A percentile compares a stretch with the other conserved stretches of the same genome.
Evolutionary conservation across 2,797 vertebrate species (phyloP).

Genomic region (Aphelocoma californica): DNA sequence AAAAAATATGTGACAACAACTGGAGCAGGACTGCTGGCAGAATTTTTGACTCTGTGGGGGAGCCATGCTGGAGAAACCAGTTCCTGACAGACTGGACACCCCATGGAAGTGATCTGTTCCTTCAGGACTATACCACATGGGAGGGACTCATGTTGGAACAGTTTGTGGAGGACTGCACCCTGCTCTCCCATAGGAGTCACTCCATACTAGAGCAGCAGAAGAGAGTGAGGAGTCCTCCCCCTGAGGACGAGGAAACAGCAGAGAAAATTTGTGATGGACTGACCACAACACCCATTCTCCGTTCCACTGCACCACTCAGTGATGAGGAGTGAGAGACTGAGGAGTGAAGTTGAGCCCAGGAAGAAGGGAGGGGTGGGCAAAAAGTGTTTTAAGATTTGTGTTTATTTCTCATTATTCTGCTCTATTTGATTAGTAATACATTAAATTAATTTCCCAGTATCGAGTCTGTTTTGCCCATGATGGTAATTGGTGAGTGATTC

Average conservation of each 20-base stretch:
- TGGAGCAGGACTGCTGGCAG: not conserved
- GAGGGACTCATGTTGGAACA: not conserved
- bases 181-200: not conserved
- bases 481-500: not conserved
- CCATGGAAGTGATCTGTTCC: not conserved
- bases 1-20: too few species aligned
- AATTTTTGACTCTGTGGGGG: too few species aligned
- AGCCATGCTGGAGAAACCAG: not conserved
- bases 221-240: not conserved
- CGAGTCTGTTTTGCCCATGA: rapidly evolving
- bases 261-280: not conserved
- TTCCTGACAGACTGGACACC: not conserved
- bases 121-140: rapidly evolving
- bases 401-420: not conserved
- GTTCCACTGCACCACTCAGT: too few species aligned
- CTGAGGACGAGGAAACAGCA: not conserved
- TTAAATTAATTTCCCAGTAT: not conserved
- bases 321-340: not conserved
- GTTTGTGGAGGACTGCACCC: not conserved
- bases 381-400: not conserved
- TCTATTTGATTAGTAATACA: not conserved
- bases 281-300: not conserved
- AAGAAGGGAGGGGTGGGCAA: rapidly evolving
- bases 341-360: not conserved
- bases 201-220: not conserved